A percentile compares a stretch with the other conserved stretches of the same genome.
Evolutionary conservation across 1,140 invertebrate genomes (phyloP).

Genomic region (Leptopilina clavipes): DNA sequence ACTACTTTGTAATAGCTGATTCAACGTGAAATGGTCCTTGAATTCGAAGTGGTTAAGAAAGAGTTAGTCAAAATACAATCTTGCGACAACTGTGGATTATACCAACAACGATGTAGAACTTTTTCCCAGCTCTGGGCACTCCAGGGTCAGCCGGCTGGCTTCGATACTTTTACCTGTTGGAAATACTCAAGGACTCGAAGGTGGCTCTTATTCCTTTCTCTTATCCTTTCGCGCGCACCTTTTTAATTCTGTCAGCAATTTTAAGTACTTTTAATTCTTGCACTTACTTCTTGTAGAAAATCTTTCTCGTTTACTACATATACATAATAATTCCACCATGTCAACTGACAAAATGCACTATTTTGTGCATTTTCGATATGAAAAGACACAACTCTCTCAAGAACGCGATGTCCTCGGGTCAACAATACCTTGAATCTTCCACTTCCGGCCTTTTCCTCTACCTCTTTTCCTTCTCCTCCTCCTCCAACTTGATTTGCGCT

Average conservation of each 20-base stretch:
- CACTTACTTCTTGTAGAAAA: background rate
- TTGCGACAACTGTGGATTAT: background rate
- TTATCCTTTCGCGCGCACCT: conserved; percentile 73
- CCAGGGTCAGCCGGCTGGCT: conserved; percentile 74
- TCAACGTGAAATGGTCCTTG: conserved; percentile 22
- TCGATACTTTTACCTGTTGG: conserved; percentile 72
- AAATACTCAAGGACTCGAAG: conserved; percentile 72
- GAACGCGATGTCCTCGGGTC: background rate
- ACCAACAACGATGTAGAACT: conserved; percentile 48
- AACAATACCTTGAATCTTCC: conserved; percentile 23
- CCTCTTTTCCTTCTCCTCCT: conserved; percentile 2
- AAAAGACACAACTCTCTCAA: conserved; percentile 20
- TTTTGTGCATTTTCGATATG: background rate
- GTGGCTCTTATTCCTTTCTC: conserved; percentile 73
- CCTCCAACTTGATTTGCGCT: background rate
- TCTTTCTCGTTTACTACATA: background rate
- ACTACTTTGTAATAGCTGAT: conserved; percentile 38
- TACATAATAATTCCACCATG: background rate
- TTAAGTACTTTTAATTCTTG: conserved; percentile 68
- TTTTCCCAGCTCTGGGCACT: conserved; percentile 59
- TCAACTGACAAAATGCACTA: background rate
- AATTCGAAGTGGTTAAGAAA: background rate
- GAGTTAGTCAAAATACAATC: background rate
- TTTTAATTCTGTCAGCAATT: conserved; percentile 69
- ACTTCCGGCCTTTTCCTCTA: conserved; percentile 36